phyloP scores from a whole-genome alignment of 1,140 invertebrate genomes.

The Trichonephila clavata region DNA sequence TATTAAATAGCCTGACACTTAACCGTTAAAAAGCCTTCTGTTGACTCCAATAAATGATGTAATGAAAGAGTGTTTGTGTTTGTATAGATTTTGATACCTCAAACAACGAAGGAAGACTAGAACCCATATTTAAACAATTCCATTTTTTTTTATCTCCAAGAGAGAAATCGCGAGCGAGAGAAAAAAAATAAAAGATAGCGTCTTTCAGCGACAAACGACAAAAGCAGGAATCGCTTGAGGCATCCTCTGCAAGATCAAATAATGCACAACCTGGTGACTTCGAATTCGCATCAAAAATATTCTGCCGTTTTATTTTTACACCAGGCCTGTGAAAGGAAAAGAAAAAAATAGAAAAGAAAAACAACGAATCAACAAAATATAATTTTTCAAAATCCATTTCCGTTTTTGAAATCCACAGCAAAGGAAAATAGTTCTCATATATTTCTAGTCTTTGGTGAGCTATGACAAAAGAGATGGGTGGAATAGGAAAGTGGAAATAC shows the following conservation, averaged over 20 bases:
- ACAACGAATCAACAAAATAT: constrained; percentile 53
- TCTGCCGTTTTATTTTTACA: constrained; percentile 48
- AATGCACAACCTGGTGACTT: constrained; percentile 54
- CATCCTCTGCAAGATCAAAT: constrained; percentile 37
- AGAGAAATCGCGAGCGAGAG: background rate
- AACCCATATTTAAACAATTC: no score
- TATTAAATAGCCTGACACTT: no score
- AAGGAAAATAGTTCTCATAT: background rate
- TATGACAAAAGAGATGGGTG: background rate
- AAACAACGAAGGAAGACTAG: no score
- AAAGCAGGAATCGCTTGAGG: constrained; percentile 24
- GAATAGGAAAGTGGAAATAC: background rate
- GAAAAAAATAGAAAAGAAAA: constrained; percentile 15
- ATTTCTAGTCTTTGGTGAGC: constrained; percentile 3
- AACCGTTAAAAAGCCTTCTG: no score
- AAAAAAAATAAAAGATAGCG: background rate
- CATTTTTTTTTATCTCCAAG: background rate
- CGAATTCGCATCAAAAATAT: constrained; percentile 35
- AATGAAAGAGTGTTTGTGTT: no score
- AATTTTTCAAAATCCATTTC: constrained; percentile 66
- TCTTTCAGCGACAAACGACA: constrained; percentile 29
- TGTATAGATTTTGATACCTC: no score
- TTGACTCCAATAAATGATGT: no score
- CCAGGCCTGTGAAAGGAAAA: constrained; percentile 11
- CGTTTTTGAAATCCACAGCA: background rate